A percentile compares a stretch with the other conserved stretches of the same genome.
phyloP scores from a whole-genome alignment of 1,140 invertebrate genomes.

The Bombus sylvicola region DNA sequence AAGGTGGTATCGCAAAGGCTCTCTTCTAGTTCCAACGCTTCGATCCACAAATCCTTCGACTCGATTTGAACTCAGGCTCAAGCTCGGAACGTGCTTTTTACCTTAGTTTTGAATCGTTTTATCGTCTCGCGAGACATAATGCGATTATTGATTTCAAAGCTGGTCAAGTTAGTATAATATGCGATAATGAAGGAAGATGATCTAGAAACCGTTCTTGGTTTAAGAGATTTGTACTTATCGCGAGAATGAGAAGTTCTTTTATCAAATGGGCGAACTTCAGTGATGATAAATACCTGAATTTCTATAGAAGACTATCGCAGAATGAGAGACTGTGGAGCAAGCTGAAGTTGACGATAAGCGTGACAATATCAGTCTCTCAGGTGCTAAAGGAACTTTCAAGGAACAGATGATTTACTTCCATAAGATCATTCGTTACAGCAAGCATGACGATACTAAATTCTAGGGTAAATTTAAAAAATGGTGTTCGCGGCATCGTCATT shows the following conservation, averaged over 20 bases:
- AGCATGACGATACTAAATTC: too few species aligned
- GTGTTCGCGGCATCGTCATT: too few species aligned
- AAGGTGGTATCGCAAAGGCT: constrained; percentile 60
- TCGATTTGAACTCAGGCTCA: constrained; percentile 76
- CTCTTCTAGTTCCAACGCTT: constrained; percentile 64
- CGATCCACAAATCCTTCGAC: constrained; percentile 72
- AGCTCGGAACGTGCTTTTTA: constrained; percentile 53
- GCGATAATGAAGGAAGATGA: constrained; percentile 15
- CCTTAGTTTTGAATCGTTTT: constrained; percentile 19
- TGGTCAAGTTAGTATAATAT: constrained; percentile 2
- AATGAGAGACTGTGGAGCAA: too few species aligned
- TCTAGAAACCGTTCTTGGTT: background rate
- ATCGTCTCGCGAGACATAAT: constrained; percentile 18
- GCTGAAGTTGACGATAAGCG: background rate
- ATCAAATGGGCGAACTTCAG: background rate
- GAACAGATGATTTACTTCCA: too few species aligned
- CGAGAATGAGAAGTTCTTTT: too few species aligned
- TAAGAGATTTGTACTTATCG: background rate
- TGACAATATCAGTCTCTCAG: too few species aligned
- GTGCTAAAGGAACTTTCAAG: too few species aligned
- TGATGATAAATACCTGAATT: background rate
- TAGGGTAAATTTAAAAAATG: too few species aligned
- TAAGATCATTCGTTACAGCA: too few species aligned
- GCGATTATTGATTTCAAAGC: constrained; percentile 22
- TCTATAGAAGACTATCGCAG: background rate